Evolutionary conservation across 2,113 vertebrate genomes (phyloP).

Genomic region (Chelonoidis abingdonii): DNA sequence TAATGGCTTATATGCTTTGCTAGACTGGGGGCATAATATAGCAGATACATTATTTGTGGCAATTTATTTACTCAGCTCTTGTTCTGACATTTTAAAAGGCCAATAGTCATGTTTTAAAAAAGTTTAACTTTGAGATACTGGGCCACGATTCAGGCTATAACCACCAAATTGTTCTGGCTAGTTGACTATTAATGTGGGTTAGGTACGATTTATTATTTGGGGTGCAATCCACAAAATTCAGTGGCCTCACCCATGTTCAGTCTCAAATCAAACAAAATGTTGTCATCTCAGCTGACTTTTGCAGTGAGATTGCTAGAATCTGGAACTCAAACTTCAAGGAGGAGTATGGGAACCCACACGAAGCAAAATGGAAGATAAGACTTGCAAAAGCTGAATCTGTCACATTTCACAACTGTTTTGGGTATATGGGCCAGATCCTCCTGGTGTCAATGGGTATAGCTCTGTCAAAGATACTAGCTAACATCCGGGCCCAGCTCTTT

Average conservation of each 20-base stretch:
- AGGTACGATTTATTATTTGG: background rate
- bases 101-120: background rate
- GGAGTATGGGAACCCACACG: background rate
- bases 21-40: background rate
- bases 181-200: background rate
- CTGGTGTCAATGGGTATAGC: background rate
- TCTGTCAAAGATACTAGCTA: background rate
- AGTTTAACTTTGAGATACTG: background rate
- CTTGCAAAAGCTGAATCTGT: background rate
- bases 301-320: background rate
- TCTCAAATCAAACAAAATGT: background rate
- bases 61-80: background rate
- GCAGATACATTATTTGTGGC: background rate
- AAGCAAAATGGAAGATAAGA: background rate
- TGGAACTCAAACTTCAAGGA: background rate
- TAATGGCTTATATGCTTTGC: background rate
- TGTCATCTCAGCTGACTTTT: accelerated
- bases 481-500: background rate
- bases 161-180: background rate
- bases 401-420: background rate
- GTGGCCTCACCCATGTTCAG: background rate
- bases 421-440: background rate
- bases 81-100: background rate
- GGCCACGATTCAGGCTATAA: background rate
- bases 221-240: background rate